Conservation (phyloP, 1,140 invertebrate species). For the Mamestra configurata region DNA sequence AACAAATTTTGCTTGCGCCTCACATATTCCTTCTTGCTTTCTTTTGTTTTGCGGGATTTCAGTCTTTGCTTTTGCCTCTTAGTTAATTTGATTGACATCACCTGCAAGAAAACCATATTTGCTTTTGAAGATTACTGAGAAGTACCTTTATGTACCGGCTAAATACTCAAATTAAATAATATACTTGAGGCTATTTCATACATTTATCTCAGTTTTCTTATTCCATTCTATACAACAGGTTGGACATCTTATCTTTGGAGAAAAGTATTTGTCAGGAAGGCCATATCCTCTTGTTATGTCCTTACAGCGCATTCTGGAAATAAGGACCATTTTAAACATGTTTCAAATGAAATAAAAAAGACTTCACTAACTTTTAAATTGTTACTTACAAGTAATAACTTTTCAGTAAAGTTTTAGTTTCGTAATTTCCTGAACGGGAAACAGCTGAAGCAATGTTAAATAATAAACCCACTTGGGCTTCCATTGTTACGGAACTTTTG, state of each 20-base stretch:
- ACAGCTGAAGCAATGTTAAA: constrained; percentile 69
- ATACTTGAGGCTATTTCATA: constrained; percentile 53
- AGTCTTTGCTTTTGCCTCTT: constrained; percentile 75
- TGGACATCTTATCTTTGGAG: constrained; percentile 68
- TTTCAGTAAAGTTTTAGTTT: constrained; percentile 63
- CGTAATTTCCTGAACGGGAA: constrained; percentile 52
- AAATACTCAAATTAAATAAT: constrained; percentile 31
- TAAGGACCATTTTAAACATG: constrained; percentile 28
- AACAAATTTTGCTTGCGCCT: constrained; percentile 60
- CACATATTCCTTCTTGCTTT: constrained; percentile 53
- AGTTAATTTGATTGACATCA: constrained; percentile 67
- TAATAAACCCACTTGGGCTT: constrained; percentile 70
- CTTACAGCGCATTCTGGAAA: constrained; percentile 73
- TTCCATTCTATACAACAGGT: constrained; percentile 76
- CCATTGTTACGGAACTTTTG: constrained; percentile 46
- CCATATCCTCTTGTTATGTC: constrained; percentile 66
- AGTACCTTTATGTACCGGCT: too few relatives aligned
- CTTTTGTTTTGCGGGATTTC: constrained; percentile 57
- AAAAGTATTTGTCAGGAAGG: constrained; percentile 75
- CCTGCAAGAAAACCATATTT: constrained; percentile 59
- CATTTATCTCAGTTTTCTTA: constrained; percentile 63
- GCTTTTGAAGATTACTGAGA: too few relatives aligned
- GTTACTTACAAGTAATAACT: constrained; percentile 80
- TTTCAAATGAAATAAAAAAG: neutral
- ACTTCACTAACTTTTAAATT: neutral